These are phyloP conservation scores for Callipepla squamata DNA, from an alignment of 2,113 vertebrate species.

Conservation along the genomic window DNA sequence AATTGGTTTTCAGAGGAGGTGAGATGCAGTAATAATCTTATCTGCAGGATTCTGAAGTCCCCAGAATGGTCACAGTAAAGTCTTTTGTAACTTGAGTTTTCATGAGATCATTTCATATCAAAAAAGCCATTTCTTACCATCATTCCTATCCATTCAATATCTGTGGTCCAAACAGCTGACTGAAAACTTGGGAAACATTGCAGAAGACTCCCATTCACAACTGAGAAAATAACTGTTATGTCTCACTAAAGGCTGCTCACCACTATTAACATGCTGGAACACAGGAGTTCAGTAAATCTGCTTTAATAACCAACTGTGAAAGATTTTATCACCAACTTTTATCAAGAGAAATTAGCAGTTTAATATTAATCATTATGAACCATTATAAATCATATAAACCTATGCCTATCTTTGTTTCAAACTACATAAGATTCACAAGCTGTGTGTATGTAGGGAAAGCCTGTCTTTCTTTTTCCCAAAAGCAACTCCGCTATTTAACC, in stretches of 20 bases:
- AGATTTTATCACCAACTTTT: neutral
- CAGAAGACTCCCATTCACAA: neutral
- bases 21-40: rapidly evolving
- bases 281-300: neutral
- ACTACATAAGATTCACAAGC: neutral
- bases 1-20: neutral
- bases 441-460: neutral
- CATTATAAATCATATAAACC: neutral
- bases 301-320: neutral
- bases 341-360: neutral
- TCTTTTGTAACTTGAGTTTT: neutral
- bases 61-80: neutral
- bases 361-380: neutral
- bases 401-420: neutral
- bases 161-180: neutral
- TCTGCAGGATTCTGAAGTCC: neutral
- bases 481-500: neutral
- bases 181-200: neutral
- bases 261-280: neutral
- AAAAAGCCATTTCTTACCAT: neutral
- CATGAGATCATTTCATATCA: rapidly evolving
- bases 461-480: neutral
- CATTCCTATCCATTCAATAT: neutral
- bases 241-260: neutral
- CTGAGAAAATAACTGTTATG: neutral